phyloP scores from a whole-genome alignment of 2,113 vertebrate genomes.

The Chaetodon auriga region DNA sequence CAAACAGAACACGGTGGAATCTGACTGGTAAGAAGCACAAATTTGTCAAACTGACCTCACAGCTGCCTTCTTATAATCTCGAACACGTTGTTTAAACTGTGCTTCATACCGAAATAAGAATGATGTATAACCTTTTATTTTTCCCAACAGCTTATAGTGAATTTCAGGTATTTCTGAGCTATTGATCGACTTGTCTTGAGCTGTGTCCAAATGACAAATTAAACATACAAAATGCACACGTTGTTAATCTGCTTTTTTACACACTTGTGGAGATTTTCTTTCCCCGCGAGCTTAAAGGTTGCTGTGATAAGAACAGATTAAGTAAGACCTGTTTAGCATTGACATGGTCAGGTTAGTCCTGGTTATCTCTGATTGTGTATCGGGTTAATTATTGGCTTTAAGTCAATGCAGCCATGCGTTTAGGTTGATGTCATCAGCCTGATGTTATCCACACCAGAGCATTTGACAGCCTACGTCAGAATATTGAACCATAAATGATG shows the following conservation, averaged over 20 bases:
- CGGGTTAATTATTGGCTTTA: neutral
- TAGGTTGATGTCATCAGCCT: conserved; percentile 12
- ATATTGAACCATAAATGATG: conserved; percentile 53
- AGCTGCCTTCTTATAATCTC: neutral
- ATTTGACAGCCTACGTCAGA: conserved; percentile 22
- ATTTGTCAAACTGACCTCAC: neutral
- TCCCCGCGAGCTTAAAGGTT: neutral
- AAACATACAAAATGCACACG: neutral
- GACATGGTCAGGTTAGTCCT: neutral
- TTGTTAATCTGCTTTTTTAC: conserved; percentile 2
- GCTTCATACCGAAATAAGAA: neutral
- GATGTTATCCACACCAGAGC: neutral
- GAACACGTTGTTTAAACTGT: neutral
- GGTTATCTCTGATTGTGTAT: conserved; percentile 10
- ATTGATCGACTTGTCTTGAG: neutral
- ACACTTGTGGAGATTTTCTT: neutral
- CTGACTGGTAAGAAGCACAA: conserved; percentile 3
- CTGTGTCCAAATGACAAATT: neutral
- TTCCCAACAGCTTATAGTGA: neutral
- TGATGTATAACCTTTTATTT: too few species aligned
- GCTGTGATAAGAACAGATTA: neutral
- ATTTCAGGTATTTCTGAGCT: neutral
- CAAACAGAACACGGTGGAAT: too few species aligned
- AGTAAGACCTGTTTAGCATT: neutral
- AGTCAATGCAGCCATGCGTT: conserved; percentile 17